Base-by-base conservation (phyloP, 2,888 invertebrate species). In the Boloria selene region DNA sequence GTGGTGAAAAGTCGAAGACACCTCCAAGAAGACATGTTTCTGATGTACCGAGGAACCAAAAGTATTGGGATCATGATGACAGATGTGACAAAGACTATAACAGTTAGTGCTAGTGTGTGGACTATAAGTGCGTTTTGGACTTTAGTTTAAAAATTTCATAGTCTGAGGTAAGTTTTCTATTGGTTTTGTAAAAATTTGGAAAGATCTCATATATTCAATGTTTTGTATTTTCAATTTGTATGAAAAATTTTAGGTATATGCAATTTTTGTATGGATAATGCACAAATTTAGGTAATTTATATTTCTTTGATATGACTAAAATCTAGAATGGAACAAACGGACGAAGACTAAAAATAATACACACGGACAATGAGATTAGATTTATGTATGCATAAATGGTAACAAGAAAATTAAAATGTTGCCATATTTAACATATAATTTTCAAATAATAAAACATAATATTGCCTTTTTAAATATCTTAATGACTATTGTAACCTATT, bases 21-120 rank as follows among this genome's bases (percentile, higher is more conserved):
- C 85, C 84, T 0, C 82, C 82, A 0, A 71, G 84, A 3, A 77
- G 87, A 38, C 89, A 89, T 31, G 90, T 88, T 0, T 81, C 85
- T 0, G 91, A 91, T 4, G 90, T 90, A 0, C 91, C 91, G 0
- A 75, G 91, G 52, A 90, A 84, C 70, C 82, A 87, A 1, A 91
- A 90, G 61, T 92, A 92, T 50, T 92, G 92, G 92, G 91, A 90
- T 71, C 92, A 92, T 26, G 92, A 92, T 50, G 92, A 92, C 17
- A 74, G 92, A 3, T 90, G 90, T 72, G 91, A 92, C 61, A 89
- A 85, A 53, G 92, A 92, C 68, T 92, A 92, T 31, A 87, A 86
- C 65, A 90, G 90, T 87, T 91, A 90, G 87, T 87, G 76, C 66
- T 26, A 68, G 68, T 70, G 68, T 53, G 45, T 52, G 59, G 60